Evolutionary conservation across 2,797 vertebrate genomes (phyloP), one percentile per base, ranked within the genome.

Genomic region (Meriones psammophilus): DNA sequence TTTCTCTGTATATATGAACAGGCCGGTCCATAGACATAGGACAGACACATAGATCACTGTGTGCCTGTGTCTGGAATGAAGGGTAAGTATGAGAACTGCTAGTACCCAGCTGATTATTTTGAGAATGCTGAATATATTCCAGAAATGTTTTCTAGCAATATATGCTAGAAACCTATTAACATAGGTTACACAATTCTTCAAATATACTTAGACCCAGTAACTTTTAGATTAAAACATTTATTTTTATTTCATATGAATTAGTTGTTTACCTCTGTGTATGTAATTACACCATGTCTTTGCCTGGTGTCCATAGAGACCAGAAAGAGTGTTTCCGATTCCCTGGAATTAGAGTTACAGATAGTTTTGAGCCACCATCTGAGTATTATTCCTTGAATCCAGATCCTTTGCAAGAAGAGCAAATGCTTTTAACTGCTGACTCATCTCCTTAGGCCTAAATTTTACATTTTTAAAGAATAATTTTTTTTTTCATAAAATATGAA

Each of bases 381-480:
- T 24, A 2, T 5, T 33, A 3, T 58, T n/a, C n/a, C 78, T 10
- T 80, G 78, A 80, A n/a, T 58, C 4, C 26, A 15, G 26, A 30
- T 76, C 24, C 42, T 76, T 42, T 76, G 9, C 18, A 58, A 56
- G 50, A 80, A 9, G 5, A 14, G 20, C 54, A 36, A 56, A 54
- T 24, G 33, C 18, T 80, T 20, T 58, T 80, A 24, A 7, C 20
- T 66, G 64, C 26, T 58, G 33, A 80, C 33, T 80, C 33, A 80
- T 80, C 54, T 78, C 28, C 6, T 4, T 24, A 58, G 78, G 33
- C 33, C 56, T 42, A 42, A 28, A 83, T 56, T 92, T 33, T 26
- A 22, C 30, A 73, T 73, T 80, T 94, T 91, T 89, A 74, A 86
- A 79, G 10, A 4, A n/a, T n/a, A n/a, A n/a, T n/a, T 10, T 89